These are phyloP conservation scores for Apeira syringaria DNA, from an alignment of 2,888 invertebrate genomes.

Conservation along the genomic window DNA sequence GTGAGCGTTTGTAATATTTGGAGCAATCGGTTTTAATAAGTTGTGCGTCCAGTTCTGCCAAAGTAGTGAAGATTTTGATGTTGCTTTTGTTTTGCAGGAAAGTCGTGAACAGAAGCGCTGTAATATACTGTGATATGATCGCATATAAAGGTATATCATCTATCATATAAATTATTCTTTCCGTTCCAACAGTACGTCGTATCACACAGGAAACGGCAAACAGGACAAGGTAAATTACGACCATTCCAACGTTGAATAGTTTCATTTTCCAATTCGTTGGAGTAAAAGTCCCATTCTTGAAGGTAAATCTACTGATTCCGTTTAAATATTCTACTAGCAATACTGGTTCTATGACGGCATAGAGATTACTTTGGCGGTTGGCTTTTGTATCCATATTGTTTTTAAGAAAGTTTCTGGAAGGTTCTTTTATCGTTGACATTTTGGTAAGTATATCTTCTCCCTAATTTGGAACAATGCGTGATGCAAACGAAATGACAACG, in stretches of 20 bases:
- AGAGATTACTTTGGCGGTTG: not conserved
- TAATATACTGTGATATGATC: constrained; percentile 24
- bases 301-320: constrained; percentile 50
- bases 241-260: constrained; percentile 30
- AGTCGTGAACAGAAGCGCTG: constrained; percentile 16
- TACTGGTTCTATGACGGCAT: not conserved
- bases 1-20: constrained; percentile 27
- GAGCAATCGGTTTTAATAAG: constrained; percentile 6
- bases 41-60: constrained; percentile 16
- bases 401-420: not conserved
- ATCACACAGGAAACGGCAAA: not conserved
- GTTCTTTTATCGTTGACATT: not conserved
- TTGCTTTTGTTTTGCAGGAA: constrained; percentile 15
- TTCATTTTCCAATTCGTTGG: constrained; percentile 42
- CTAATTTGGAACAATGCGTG: too few species aligned
- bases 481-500: too few species aligned
- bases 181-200: not conserved
- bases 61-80: constrained; percentile 8
- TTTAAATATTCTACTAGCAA: not conserved
- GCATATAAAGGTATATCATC: constrained; percentile 28
- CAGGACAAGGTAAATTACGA: not conserved
- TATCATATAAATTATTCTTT: constrained; percentile 2
- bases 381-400: not conserved
- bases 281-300: constrained; percentile 34
- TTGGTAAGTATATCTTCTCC: not conserved